Percentiles rank a stretch among this genome's conserved stretches.
Conservation (phyloP, 2,113 vertebrate genomes). For the Dinomys branickii region DNA sequence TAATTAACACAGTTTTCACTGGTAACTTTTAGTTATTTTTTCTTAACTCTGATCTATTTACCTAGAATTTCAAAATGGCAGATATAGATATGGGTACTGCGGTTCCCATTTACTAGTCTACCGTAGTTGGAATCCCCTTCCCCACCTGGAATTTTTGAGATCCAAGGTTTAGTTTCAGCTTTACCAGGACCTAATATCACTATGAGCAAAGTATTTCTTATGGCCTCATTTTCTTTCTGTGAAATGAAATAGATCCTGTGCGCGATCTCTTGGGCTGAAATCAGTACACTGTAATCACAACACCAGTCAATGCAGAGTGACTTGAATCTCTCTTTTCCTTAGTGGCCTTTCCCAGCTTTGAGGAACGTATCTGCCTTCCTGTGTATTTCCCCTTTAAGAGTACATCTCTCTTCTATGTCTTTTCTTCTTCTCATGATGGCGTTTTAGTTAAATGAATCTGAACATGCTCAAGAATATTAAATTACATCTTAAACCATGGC, state of each 20-base stretch:
- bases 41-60: background rate
- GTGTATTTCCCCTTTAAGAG: background rate
- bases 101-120: background rate
- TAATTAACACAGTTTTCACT: background rate
- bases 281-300: background rate
- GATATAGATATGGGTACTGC: background rate
- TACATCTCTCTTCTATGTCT: background rate
- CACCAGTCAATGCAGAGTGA: background rate
- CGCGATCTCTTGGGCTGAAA: background rate
- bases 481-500: background rate
- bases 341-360: background rate
- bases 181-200: background rate
- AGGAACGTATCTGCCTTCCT: background rate
- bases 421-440: background rate
- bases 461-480: conserved; percentile 11
- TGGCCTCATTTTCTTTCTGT: background rate
- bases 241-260: background rate
- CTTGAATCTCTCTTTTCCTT: background rate
- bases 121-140: background rate
- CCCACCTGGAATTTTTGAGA: background rate
- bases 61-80: background rate
- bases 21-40: background rate
- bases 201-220: background rate
- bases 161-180: background rate
- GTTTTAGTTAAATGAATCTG: background rate